A percentile compares a stretch with the other conserved stretches of the same genome.
Conservation (phyloP, 2,113 vertebrate species). For the Elgaria multicarinata region DNA sequence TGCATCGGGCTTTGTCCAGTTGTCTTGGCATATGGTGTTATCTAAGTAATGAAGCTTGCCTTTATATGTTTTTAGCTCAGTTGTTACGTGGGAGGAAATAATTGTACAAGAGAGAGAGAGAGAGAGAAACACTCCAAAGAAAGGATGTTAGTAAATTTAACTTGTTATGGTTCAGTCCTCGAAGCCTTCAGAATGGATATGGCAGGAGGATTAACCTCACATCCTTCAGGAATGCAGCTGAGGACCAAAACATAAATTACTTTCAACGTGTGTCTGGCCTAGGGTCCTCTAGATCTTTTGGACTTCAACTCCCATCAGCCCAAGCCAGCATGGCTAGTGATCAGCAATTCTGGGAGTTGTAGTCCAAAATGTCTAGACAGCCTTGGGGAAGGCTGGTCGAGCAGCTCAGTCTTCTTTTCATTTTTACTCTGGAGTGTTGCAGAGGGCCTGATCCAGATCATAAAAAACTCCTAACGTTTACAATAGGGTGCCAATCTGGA, state of each 20-base stretch:
- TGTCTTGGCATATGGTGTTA: constrained; percentile 59
- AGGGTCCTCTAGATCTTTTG: not conserved
- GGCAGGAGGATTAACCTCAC: not conserved
- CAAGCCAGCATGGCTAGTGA: not conserved
- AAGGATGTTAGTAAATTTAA: constrained; percentile 67
- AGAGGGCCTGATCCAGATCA: too few relatives aligned
- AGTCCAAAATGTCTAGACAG: too few relatives aligned
- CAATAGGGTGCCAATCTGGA: too few relatives aligned
- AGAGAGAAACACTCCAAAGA: constrained; percentile 27
- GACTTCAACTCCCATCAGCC: not conserved
- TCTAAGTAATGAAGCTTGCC: constrained; percentile 58
- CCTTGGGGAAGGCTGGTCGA: too few relatives aligned
- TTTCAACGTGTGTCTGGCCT: too few relatives aligned
- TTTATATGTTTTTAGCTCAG: constrained; percentile 63
- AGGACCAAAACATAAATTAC: too few relatives aligned
- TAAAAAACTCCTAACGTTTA: too few relatives aligned
- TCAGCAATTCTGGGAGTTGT: too few relatives aligned
- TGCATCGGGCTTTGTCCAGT: constrained; percentile 52
- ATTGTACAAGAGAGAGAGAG: constrained; percentile 51
- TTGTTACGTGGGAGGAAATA: constrained; percentile 68
- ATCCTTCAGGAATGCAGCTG: not conserved
- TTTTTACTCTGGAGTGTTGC: too few relatives aligned
- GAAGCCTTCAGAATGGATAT: not conserved
- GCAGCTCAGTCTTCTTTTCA: too few relatives aligned
- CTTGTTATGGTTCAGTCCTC: constrained; percentile 42